A percentile compares a stretch with the other conserved stretches of the same genome.
Evolutionary conservation across 2,888 invertebrate genomes (phyloP).

Genomic region (Eustalomyia histrio): DNA sequence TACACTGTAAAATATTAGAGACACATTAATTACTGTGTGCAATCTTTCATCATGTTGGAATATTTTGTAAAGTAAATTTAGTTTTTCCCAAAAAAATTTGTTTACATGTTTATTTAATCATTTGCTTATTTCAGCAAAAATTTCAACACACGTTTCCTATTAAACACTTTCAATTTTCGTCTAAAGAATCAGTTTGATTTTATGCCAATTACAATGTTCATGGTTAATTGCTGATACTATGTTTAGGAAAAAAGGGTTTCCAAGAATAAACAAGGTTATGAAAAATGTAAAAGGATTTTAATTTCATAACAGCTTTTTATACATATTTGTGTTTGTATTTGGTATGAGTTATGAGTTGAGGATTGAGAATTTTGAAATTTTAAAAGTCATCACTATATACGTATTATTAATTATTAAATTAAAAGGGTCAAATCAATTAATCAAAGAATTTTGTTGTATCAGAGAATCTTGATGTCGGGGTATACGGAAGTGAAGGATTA

Average conservation of each 20-base stretch:
- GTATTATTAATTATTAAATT: slow-evolving; percentile 32
- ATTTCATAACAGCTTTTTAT: neutral
- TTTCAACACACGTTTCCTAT: slow-evolving; percentile 25
- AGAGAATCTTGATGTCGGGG: neutral
- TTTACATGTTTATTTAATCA: neutral
- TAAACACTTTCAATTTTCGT: slow-evolving; percentile 30
- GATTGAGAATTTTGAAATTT: neutral
- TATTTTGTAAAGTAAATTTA: too few relatives aligned
- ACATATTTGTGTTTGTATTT: neutral
- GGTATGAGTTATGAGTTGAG: neutral
- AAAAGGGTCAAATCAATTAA: slow-evolving; percentile 33
- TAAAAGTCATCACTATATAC: slow-evolving; percentile 20
- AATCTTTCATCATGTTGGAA: too few relatives aligned
- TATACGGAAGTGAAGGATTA: neutral
- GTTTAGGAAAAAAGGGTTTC: slow-evolving; percentile 21
- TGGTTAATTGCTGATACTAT: slow-evolving; percentile 34
- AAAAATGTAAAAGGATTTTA: slow-evolving; percentile 11
- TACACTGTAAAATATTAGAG: neutral
- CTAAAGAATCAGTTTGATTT: slow-evolving; percentile 10
- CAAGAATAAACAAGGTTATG: neutral
- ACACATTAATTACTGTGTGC: too few relatives aligned
- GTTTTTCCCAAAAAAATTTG: neutral
- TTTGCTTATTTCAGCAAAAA: slow-evolving; percentile 33
- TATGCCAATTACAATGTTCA: slow-evolving; percentile 18
- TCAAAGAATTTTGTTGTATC: neutral